Conservation (phyloP, 2,113 vertebrate genomes). For the Sinocyclocheilus maitianheensis region DNA sequence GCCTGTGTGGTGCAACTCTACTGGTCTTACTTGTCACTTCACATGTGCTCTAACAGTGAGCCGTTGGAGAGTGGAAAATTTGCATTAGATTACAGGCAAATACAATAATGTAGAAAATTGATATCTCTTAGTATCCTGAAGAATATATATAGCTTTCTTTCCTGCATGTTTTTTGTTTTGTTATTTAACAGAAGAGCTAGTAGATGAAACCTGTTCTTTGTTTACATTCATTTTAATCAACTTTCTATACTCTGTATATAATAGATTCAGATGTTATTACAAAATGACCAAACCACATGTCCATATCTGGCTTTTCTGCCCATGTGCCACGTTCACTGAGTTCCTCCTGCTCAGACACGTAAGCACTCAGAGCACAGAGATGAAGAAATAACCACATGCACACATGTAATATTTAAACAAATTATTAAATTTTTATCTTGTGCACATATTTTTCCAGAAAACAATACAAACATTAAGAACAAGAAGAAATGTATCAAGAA, state of each 20-base stretch:
- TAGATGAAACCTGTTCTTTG: background rate
- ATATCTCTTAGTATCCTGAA: background rate
- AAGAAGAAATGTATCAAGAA: background rate
- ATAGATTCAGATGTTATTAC: too few species aligned
- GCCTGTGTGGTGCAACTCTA: constrained; percentile 53
- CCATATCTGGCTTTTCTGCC: background rate
- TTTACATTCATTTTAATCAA: too few species aligned
- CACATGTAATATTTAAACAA: background rate
- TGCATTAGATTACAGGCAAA: constrained; percentile 40
- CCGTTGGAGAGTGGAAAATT: constrained; percentile 17
- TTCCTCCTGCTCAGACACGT: background rate
- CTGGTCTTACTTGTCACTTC: constrained; percentile 32
- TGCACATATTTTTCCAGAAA: background rate
- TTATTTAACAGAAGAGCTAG: too few species aligned
- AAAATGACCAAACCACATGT: background rate
- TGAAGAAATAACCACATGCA: background rate
- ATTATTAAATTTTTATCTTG: too few species aligned
- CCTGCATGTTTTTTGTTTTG: background rate
- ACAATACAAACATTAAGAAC: background rate
- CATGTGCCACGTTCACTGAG: background rate
- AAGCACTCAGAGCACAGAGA: background rate
- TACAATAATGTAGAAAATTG: background rate
- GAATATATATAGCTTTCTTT: too few species aligned
- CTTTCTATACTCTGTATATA: too few species aligned
- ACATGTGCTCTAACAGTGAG: background rate